These are phyloP conservation scores for Drosophila bocki DNA, from an alignment of 1,140 invertebrate species.

Conservation along the genomic window DNA sequence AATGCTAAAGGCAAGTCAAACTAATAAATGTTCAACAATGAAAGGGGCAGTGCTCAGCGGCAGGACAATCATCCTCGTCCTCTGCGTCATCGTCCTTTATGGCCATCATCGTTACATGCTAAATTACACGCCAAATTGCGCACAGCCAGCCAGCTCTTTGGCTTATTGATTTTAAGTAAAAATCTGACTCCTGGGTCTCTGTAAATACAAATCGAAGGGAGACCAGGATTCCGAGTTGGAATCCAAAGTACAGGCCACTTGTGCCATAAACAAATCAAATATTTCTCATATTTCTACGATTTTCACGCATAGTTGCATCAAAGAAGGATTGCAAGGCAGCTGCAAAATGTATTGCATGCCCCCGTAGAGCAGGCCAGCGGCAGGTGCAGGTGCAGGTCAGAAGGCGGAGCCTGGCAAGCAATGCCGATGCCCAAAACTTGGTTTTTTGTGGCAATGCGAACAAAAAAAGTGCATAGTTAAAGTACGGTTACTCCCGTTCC, in stretches of 20 bases:
- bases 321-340: conserved; percentile 47
- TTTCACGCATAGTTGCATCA: conserved; percentile 70
- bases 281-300: conserved; percentile 72
- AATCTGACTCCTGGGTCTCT: conserved; percentile 31
- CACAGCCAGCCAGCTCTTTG: conserved; percentile 59
- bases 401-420: conserved; percentile 6
- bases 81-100: conserved; percentile 34
- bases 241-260: conserved; percentile 51
- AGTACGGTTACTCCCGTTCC: conserved; percentile 34
- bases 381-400: neutral
- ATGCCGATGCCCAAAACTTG: conserved; percentile 11
- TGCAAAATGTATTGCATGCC: conserved; percentile 56
- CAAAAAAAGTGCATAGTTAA: conserved; percentile 68
- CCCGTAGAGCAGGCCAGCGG: neutral
- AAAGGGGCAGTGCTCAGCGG: conserved; percentile 26
- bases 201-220: conserved; percentile 48
- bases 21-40: conserved; percentile 78
- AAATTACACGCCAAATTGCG: conserved; percentile 81
- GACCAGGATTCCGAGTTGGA: conserved; percentile 14
- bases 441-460: conserved; percentile 12
- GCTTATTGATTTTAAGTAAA: conserved; percentile 71
- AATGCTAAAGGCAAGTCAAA: conserved; percentile 71
- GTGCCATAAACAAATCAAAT: conserved; percentile 81
- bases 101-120: conserved; percentile 79
- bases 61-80: conserved; percentile 22